Base-by-base conservation (phyloP, 2,888 invertebrate genomes). In the Nudaria mundana region DNA sequence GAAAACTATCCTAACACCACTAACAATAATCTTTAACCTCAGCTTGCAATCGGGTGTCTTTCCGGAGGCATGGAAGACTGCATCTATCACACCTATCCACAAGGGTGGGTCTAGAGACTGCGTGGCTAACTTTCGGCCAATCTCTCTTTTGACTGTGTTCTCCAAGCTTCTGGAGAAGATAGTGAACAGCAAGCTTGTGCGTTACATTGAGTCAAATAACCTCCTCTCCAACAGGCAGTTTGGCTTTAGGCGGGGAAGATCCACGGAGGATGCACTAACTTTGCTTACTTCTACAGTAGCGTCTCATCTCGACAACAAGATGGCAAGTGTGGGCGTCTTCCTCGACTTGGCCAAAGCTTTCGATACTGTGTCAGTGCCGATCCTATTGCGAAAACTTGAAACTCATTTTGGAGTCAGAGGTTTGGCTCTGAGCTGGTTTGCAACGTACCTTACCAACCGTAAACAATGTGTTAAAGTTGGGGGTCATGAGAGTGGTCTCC, bases 151-250 rank as follows among this genome's bases (percentile, higher is more conserved):
- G 5, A 23, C 28, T 0, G 13, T 22, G 4, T 36, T 46, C 10
- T 46, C 38, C 3, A 46, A 46, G 33, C 22, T 45, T 1, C 20
- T 45, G 2, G 40, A 40, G 28, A 37, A 37, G 3, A 11, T 44
- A 7, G 44, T 40, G 2, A 40, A 37, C n/a, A 28, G n/a, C 28
- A 28, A 15, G 15, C 28, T 28, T 15, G 12, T 41, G 1, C 23
- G 14, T 3, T 22, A 22, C 28, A 30, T 30, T 22, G 26, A 36
- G 14, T 8, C 16, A n/a, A 23, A 30, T 23, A 18, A 20, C 11
- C 6, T 40, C 8, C 4, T 34, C 4, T 25, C 36, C 25, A 6
- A 15, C 7, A 25, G 18, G 12, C 34, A 34, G 10, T 34, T 34
- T 8, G 26, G 34, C 7, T 34, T 34, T 7, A 34, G 34, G 16